Percentiles rank a stretch among this genome's conserved stretches.
Evolutionary conservation across 1,140 invertebrate species (phyloP).

Genomic region (Drosophila erecta): DNA sequence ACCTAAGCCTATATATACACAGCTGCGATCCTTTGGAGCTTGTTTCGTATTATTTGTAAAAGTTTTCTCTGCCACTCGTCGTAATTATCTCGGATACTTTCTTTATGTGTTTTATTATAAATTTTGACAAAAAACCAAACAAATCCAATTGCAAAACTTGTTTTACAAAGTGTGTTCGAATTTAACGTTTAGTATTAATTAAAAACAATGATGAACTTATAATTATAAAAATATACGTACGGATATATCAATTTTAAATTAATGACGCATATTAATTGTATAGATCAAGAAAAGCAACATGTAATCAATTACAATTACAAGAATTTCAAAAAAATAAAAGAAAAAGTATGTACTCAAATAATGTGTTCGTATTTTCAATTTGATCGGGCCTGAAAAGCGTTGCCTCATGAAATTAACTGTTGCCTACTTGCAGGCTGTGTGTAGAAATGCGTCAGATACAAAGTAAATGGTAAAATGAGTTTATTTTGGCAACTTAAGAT

Average conservation of each 20-base stretch:
- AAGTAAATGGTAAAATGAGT: neutral
- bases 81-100: conserved; percentile 48
- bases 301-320: conserved; percentile 80
- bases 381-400: neutral
- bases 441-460: neutral
- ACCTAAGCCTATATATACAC: conserved; percentile 44
- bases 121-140: conserved; percentile 36
- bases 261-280: conserved; percentile 73
- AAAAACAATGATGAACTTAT: conserved; percentile 56
- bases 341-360: conserved; percentile 70
- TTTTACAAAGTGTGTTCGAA: conserved; percentile 80
- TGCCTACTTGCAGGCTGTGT: conserved; percentile 9
- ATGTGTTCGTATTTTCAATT: neutral
- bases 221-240: conserved; percentile 60
- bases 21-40: conserved; percentile 47
- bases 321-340: conserved; percentile 59
- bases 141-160: conserved; percentile 53
- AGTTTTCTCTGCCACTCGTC: conserved; percentile 59
- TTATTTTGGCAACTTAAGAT: too few relatives aligned
- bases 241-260: conserved; percentile 80
- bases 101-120: conserved; percentile 47
- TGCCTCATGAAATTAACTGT: neutral
- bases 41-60: conserved; percentile 76
- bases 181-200: conserved; percentile 81
- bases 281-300: conserved; percentile 59